Conservation (phyloP, 1,140 invertebrate genomes). For the Macrobrachium rosenbergii region DNA sequence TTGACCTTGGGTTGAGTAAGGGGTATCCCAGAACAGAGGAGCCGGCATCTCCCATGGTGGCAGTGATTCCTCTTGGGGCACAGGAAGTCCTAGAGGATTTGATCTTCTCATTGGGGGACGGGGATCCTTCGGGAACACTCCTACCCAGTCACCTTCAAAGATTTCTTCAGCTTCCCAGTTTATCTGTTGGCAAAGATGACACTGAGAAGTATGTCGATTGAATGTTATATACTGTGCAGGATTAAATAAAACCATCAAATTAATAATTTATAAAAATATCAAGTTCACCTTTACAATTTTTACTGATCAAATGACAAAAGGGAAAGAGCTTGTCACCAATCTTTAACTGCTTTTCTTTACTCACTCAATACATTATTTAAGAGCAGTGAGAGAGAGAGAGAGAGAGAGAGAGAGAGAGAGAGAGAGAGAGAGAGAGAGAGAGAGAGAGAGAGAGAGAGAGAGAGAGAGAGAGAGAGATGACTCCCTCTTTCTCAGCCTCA, state of each 20-base stretch:
- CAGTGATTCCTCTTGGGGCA: neutral
- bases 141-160: constrained; percentile 61
- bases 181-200: neutral
- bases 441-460: constrained; percentile 14
- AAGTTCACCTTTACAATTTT: too few species aligned
- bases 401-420: constrained; percentile 8
- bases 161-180: constrained; percentile 59
- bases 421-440: constrained; percentile 13
- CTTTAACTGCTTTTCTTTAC: too few species aligned
- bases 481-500: too few species aligned
- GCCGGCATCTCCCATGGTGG: constrained; percentile 38
- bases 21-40: constrained; percentile 51
- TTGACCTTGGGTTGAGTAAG: constrained; percentile 45
- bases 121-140: constrained; percentile 65
- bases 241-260: neutral
- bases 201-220: neutral
- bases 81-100: neutral
- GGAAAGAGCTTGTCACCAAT: too few species aligned
- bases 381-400: neutral
- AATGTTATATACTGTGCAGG: neutral
- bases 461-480: constrained; percentile 10
- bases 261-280: neutral
- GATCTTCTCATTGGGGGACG: constrained; percentile 14
- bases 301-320: too few species aligned
- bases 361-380: too few species aligned